phyloP scores from a whole-genome alignment of 64 coral and sea anemone species.

The Acropora tenuis region DNA sequence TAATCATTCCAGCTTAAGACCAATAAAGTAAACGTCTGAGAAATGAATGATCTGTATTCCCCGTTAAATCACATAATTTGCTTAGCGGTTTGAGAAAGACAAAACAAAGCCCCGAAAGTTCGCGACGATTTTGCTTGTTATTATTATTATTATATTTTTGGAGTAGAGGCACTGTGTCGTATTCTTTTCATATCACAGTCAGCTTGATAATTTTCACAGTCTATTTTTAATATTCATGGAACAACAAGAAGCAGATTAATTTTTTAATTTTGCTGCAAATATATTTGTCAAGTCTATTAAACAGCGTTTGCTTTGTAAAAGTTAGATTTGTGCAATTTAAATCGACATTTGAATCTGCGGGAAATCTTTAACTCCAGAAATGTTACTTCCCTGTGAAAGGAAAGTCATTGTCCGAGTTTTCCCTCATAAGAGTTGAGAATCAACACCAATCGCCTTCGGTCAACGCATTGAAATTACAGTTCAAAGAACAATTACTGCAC shows the following conservation, averaged over 20 bases:
- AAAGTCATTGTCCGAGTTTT: not conserved
- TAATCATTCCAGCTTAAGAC: constrained; percentile 49
- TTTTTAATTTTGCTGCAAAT: constrained; percentile 85
- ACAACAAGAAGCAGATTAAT: constrained; percentile 55
- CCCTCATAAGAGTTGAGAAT: not conserved
- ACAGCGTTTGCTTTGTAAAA: constrained; percentile 85
- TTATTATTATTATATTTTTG: not conserved
- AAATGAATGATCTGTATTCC: not conserved
- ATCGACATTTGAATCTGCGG: constrained; percentile 67
- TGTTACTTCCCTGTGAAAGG: constrained; percentile 31
- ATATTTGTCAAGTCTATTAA: constrained; percentile 93
- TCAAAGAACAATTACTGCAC: constrained; percentile 59
- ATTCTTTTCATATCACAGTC: constrained; percentile 13
- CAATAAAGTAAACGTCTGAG: constrained; percentile 62
- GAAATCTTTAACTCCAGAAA: constrained; percentile 23
- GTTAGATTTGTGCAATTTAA: constrained; percentile 80
- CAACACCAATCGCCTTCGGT: not conserved
- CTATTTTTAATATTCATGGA: constrained; percentile 44
- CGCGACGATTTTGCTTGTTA: not conserved
- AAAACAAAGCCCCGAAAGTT: not conserved
- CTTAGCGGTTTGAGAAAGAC: constrained; percentile 46
- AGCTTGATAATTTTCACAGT: constrained; percentile 1
- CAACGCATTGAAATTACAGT: constrained; percentile 35
- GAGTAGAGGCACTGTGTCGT: constrained; percentile 32
- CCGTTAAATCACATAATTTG: constrained; percentile 46